phyloP scores from a whole-genome alignment of 2,888 invertebrate species.

The Mimumesa dahlbomi region DNA sequence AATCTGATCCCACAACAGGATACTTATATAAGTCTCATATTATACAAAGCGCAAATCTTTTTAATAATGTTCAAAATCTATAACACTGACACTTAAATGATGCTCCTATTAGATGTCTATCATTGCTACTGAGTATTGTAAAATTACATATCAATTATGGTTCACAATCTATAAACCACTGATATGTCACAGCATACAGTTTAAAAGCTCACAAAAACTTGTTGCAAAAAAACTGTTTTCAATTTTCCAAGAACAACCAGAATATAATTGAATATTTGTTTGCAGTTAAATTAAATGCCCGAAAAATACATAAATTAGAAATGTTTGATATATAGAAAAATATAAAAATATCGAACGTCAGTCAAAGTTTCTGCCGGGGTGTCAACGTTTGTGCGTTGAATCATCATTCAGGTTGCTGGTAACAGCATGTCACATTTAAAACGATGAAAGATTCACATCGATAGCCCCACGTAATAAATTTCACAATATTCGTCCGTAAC shows the following conservation, averaged over 20 bases:
- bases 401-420: background rate
- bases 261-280: no score
- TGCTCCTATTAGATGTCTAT: background rate
- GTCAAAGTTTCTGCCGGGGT: conserved; percentile 17
- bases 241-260: no score
- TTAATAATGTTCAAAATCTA: background rate
- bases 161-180: background rate
- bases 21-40: background rate
- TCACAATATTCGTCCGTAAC: conserved; percentile 15
- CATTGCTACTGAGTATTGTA: background rate
- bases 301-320: no score
- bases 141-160: background rate
- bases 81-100: conserved; percentile 4
- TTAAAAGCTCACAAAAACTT: background rate
- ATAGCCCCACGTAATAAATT: background rate
- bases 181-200: background rate
- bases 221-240: background rate
- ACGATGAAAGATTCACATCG: conserved; percentile 1
- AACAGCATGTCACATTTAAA: background rate
- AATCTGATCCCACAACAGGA: no score
- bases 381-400: conserved; percentile 28
- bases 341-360: background rate
- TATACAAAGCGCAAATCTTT: conserved; percentile 6
- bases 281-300: no score
- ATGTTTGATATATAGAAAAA: no score